Percentiles rank a stretch among this genome's conserved stretches.
Conservation (phyloP, 2,888 invertebrate species). For the Hypomecis punctinalis region DNA sequence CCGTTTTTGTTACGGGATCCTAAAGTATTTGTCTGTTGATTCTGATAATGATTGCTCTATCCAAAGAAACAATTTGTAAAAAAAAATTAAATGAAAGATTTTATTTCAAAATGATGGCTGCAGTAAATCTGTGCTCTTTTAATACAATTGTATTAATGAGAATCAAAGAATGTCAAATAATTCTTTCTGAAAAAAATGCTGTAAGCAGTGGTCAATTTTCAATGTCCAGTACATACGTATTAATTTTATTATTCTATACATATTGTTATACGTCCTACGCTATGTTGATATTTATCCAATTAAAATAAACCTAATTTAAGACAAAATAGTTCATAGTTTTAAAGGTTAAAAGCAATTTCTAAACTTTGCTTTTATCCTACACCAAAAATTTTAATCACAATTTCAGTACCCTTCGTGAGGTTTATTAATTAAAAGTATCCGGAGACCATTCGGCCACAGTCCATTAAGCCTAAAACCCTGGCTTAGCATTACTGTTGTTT, state of each 20-base stretch:
- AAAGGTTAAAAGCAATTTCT: not conserved
- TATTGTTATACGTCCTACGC: too few species aligned
- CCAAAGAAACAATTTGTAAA: not conserved
- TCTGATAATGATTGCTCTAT: not conserved
- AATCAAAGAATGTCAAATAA: not conserved
- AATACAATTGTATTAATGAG: too few species aligned
- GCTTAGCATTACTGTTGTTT: constrained; percentile 70
- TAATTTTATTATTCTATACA: too few species aligned
- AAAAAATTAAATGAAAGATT: too few species aligned
- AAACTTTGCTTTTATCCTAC: constrained; percentile 43
- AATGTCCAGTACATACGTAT: too few species aligned
- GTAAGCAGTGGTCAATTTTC: too few species aligned
- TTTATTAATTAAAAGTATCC: constrained; percentile 75
- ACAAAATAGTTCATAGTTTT: not conserved
- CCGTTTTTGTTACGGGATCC: not conserved
- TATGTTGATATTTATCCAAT: not conserved
- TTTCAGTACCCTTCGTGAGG: constrained; percentile 55
- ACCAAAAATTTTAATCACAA: constrained; percentile 51
- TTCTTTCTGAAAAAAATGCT: too few species aligned
- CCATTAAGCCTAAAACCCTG: constrained; percentile 76
- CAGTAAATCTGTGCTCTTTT: not conserved
- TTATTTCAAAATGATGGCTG: not conserved
- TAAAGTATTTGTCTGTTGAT: not conserved
- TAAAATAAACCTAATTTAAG: not conserved
- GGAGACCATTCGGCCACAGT: constrained; percentile 67